Evolutionary conservation across 2,113 vertebrate species (phyloP), one percentile per base, ranked within the genome.

Genomic region (Mellivora capensis): DNA sequence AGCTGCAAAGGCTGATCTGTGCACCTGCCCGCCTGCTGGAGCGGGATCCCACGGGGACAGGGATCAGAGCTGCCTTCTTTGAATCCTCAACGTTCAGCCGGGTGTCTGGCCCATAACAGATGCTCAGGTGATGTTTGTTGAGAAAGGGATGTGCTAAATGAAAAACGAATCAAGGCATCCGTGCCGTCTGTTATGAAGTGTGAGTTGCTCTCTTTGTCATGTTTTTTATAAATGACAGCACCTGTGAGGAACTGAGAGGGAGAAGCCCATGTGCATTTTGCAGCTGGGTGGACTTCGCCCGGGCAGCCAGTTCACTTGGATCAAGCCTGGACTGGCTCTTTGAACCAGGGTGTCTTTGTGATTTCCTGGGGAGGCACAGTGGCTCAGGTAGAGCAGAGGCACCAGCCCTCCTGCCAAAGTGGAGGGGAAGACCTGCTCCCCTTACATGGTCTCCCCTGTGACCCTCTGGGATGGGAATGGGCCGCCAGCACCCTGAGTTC

Each of bases 51-150:
- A 12, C 0, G 6, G 25, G 34, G 15, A 31, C 21, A 39, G 17
- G 23, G 13, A 7, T 57, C 37, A 42, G 25, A 77, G 18, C 2
- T 4, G 0, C 20, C 67, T 9, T 42, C 59, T 39, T 6, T 74
- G 69, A 61, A 21, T 9, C 23, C 23, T 15, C 2, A 4, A 39
- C 7, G 3, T 37, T 54, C 39, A 39, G 7, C 34, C 25, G 6
- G 47, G 39, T 0, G 11, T 62, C 34, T 0, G 7, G 27, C 20
- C 20, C 6, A 0, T 11, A 42, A 42, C 1, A 74, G 44, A 47
- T 12, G 37, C 34, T 81, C 52, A 29, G 4, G 15, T 47, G 69
- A 76, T 11, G 11, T 37, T 39, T 77, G 34, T 4, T 3, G 64
- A 81, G 54, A 44, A 91, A 49, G 47, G 57, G 57, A 57, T 59